Conservation (phyloP, 2,113 vertebrate species). For the Semnornis frantzii region DNA sequence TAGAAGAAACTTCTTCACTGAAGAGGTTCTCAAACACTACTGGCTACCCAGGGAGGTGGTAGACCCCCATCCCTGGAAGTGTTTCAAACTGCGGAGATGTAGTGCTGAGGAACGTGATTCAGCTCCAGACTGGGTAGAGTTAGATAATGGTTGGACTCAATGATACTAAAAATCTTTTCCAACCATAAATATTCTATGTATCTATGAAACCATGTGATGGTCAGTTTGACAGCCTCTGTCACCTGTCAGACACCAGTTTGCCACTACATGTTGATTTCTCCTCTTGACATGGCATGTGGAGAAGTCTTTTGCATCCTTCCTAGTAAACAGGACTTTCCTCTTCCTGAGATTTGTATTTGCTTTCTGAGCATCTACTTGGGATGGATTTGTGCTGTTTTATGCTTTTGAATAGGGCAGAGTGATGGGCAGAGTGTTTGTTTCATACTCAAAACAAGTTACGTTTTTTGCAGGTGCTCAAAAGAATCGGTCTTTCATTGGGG, state of each 20-base stretch:
- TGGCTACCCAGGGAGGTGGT: no score
- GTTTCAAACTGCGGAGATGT: no score
- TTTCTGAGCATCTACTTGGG: neutral
- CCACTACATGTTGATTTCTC: neutral
- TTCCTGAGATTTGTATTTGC: neutral
- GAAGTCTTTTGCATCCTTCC: neutral
- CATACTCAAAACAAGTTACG: neutral
- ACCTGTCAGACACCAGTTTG: neutral
- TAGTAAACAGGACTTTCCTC: neutral
- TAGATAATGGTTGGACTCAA: no score
- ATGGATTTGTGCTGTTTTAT: neutral
- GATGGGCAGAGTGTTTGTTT: neutral
- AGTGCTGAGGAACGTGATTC: no score
- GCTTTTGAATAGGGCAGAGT: neutral
- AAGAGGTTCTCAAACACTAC: no score
- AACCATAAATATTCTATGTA: no score
- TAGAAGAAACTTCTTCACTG: no score
- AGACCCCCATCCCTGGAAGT: no score
- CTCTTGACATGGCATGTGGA: accelerated
- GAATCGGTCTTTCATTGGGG: neutral
- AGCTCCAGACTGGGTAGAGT: no score
- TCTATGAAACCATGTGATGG: accelerated
- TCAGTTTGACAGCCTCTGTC: neutral
- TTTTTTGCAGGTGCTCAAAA: neutral
- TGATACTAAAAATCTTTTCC: no score